phyloP scores from a whole-genome alignment of 2,113 vertebrate genomes.

The Poeciliopsis prolifica region DNA sequence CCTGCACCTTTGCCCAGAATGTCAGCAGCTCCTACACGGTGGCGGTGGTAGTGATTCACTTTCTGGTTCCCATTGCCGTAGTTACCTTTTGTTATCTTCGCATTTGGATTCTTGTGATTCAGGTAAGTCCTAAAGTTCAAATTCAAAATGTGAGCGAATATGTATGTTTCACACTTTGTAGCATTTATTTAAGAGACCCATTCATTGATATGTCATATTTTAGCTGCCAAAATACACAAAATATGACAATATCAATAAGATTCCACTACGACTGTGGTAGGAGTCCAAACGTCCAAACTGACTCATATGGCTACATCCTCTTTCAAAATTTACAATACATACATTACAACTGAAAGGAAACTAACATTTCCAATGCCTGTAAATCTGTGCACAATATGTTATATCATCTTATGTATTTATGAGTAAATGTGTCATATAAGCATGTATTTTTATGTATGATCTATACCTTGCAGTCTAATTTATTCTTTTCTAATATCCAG shows the following conservation, averaged over 20 bases:
- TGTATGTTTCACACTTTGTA: neutral
- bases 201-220: neutral
- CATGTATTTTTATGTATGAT: no score
- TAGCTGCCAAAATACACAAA: conserved; percentile 32
- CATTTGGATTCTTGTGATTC: conserved; percentile 90
- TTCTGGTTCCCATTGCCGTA: conserved; percentile 88
- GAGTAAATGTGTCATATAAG: no score
- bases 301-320: neutral
- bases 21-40: conserved; percentile 86
- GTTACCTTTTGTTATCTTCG: conserved; percentile 92
- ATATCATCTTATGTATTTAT: no score
- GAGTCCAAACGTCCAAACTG: neutral
- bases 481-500: conserved; percentile 40
- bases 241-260: neutral
- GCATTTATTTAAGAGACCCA: conserved; percentile 11
- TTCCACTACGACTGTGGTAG: neutral
- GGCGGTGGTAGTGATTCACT: conserved; percentile 87
- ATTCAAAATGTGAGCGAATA: conserved; percentile 1
- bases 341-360: neutral
- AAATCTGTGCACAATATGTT: no score
- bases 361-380: no score
- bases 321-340: neutral
- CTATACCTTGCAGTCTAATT: conserved; percentile 2
- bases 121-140: conserved; percentile 68
- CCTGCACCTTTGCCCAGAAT: conserved; percentile 90